Percentiles rank a stretch among this genome's conserved stretches.
Conservation (phyloP, 2,888 invertebrate species). For the Ypsolopha sequella region DNA sequence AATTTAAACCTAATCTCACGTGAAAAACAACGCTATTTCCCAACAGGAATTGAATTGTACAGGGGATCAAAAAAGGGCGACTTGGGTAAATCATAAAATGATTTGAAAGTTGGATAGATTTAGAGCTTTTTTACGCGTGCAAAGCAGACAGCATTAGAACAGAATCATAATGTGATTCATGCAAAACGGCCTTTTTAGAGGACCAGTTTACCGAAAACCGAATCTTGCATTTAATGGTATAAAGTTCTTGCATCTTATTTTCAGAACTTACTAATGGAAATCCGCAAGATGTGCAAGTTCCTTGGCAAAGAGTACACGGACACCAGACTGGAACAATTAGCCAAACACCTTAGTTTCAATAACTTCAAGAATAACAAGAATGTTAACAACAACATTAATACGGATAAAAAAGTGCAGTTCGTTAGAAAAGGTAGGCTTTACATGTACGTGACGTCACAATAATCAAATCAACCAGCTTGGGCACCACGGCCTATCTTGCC, state of each 20-base stretch:
- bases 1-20: no score
- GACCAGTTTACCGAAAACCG: not conserved
- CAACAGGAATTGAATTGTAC: not conserved
- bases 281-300: constrained; percentile 61
- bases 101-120: no score
- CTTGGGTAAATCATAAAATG: no score
- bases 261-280: constrained; percentile 62
- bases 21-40: no score
- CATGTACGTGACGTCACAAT: not conserved
- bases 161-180: no score
- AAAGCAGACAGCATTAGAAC: no score
- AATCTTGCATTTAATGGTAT: not conserved
- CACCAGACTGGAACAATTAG: constrained; percentile 47
- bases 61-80: no score
- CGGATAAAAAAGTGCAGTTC: constrained; percentile 39
- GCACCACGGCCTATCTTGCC: no score
- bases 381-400: constrained; percentile 58
- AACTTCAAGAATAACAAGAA: constrained; percentile 69
- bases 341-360: constrained; percentile 69
- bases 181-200: no score
- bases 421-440: constrained; percentile 44
- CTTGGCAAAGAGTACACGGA: constrained; percentile 49
- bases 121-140: no score
- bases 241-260: constrained; percentile 3
- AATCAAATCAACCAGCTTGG: no score